These are phyloP conservation scores for Paraplagusia blochii DNA, from an alignment of 2,113 vertebrate species.

Conservation along the genomic window DNA sequence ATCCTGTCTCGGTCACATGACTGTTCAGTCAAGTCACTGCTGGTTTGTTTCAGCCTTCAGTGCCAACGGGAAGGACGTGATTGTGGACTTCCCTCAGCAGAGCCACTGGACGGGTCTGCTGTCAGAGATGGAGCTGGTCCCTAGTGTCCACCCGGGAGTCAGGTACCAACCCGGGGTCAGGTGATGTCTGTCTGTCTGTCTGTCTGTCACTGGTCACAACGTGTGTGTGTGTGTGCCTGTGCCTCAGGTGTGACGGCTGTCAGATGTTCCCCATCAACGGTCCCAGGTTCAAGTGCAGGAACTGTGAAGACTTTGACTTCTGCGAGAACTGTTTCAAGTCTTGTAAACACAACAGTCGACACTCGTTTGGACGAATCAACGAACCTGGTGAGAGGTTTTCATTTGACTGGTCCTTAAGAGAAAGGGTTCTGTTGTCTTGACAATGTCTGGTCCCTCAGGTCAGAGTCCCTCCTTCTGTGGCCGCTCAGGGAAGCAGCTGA, in stretches of 20 bases:
- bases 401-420: not conserved
- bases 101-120: conserved; percentile 97
- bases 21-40: too few species aligned
- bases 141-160: conserved; percentile 93
- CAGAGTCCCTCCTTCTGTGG: conserved; percentile 91
- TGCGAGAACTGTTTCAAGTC: conserved; percentile 98
- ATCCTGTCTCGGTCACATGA: not conserved
- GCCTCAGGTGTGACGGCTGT: conserved; percentile 91
- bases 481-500: conserved; percentile 93
- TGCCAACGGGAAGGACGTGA: conserved; percentile 97
- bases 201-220: not conserved
- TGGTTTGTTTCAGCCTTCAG: conserved; percentile 84
- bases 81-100: conserved; percentile 97
- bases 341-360: conserved; percentile 89
- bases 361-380: conserved; percentile 95
- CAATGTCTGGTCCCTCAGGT: too few species aligned
- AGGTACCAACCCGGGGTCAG: conserved; percentile 92
- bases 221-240: not conserved
- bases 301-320: conserved; percentile 97
- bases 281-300: conserved; percentile 93
- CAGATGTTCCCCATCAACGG: conserved; percentile 99
- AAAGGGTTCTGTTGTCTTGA: too few species aligned
- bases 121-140: conserved; percentile 97
- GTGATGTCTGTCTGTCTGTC: conserved; percentile 54
- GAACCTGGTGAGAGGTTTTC: conserved; percentile 82